Evolutionary conservation across 2,797 vertebrate species (phyloP).

Genomic region (Myripristis jacobus): DNA sequence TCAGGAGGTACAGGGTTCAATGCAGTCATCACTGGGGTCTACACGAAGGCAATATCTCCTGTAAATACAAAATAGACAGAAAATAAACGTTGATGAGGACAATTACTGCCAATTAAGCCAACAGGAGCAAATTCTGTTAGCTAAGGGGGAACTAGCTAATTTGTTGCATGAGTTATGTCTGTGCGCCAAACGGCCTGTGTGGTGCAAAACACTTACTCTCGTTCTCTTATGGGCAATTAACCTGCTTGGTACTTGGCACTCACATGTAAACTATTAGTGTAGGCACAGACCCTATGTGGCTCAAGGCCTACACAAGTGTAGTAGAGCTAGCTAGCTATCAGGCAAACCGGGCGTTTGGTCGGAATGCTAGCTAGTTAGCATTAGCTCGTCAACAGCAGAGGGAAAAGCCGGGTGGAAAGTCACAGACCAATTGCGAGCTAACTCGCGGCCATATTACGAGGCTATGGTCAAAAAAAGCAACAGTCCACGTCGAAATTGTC

Average conservation of each 20-base stretch:
- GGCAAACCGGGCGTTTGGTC: conserved; percentile 48
- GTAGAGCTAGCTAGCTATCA: conserved; percentile 57
- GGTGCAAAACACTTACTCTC: background rate
- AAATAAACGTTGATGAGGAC: conserved; percentile 74
- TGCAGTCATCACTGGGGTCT: conserved; percentile 84
- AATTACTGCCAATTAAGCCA: conserved; percentile 71
- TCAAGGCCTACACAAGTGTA: conserved; percentile 66
- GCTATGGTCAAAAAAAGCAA: background rate
- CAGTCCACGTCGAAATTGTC: background rate
- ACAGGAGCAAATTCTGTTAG: conserved; percentile 62
- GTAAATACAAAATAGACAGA: conserved; percentile 46
- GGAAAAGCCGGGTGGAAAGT: conserved; percentile 81
- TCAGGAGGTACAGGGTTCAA: conserved; percentile 83
- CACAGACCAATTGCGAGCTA: conserved; percentile 50
- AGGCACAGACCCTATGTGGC: conserved; percentile 55
- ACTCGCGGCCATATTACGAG: background rate
- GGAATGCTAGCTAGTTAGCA: conserved; percentile 63
- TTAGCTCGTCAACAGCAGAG: conserved; percentile 70
- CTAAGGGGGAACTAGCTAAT: conserved; percentile 19
- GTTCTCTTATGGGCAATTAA: conserved; percentile 2
- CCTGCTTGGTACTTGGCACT: conserved; percentile 39
- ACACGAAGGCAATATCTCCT: conserved; percentile 72
- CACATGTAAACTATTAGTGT: conserved; percentile 30
- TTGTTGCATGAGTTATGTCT: background rate
- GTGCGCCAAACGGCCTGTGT: background rate